These are phyloP conservation scores for Chrysolina haemoptera DNA, from an alignment of 2,888 invertebrate genomes.

Conservation along the genomic window DNA sequence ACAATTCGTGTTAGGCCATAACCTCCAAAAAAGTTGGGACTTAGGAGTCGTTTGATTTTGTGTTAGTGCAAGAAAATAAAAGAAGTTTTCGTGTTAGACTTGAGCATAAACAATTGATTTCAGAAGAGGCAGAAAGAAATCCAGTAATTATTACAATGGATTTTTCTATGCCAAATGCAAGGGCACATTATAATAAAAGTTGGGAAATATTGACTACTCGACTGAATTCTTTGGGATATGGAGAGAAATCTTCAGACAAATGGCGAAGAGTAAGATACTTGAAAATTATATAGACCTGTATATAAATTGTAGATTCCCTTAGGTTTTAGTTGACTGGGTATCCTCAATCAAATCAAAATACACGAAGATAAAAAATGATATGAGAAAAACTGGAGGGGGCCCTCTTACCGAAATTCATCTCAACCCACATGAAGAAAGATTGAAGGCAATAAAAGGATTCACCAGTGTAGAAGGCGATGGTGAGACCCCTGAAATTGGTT, in stretches of 20 bases:
- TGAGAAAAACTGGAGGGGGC: conserved; percentile 21
- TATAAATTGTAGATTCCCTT: background rate
- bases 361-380: conserved; percentile 25
- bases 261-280: conserved; percentile 32
- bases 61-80: too few relatives aligned
- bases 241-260: conserved; percentile 28
- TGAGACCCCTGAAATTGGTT: too few relatives aligned
- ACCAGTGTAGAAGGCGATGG: background rate
- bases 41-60: too few relatives aligned
- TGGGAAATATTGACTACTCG: conserved; percentile 21
- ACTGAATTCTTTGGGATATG: conserved; percentile 29
- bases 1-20: too few relatives aligned
- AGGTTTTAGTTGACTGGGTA: conserved; percentile 30
- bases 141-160: conserved; percentile 27
- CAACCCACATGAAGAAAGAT: conserved; percentile 23
- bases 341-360: conserved; percentile 27
- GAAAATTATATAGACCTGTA: too few relatives aligned
- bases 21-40: too few relatives aligned
- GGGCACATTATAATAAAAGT: conserved; percentile 8
- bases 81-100: too few relatives aligned
- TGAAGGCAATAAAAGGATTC: too few relatives aligned
- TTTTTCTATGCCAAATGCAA: conserved; percentile 23
- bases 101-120: conserved; percentile 15
- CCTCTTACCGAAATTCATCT: conserved; percentile 18
- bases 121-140: conserved; percentile 27